Evolutionary conservation across 2,888 invertebrate species (phyloP), one percentile per base, ranked within the genome.

Genomic region (Morpho deidamia): DNA sequence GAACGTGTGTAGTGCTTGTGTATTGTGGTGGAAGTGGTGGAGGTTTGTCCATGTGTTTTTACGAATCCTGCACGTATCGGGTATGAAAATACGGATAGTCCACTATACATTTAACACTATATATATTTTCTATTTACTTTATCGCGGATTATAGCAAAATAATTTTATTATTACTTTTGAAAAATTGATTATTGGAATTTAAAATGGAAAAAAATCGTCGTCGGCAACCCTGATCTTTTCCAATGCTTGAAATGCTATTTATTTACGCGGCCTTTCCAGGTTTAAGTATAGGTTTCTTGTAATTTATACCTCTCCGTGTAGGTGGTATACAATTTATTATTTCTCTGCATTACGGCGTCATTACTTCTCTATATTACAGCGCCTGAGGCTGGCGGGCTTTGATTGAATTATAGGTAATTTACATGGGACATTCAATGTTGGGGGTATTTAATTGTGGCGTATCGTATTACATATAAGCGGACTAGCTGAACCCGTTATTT

Each of bases 281-380:
- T 65, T 71, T 78, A 81, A 80, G 75, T 80, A 73, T 76, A 72
- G 71, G 77, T 71, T 75, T 70, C 67, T 65, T 65, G 58, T 66
- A 76, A 78, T 78, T 76, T 76, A 78, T 77, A 69, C 65, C 62
- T 56, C 52, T 55, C 55, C 53, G 56, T 63, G 71, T 63, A 63
- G 67, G 42, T 53, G 53, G 47, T 53, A 45, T 44, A 54, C 44
- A 37, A 45, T 61, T 55, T 61, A 55, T 59, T 59, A 51, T 53
- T 23, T 23, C 23, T 23, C 3, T 23, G 23, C 11, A 39, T 39
- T 39, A 39, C 7, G n/a, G 11, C 11, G n/a, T 7, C 39, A 39
- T 39, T 39, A 39, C 10, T 39, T 39, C 39, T 39, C 39, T 39
- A 11, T n/a, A 39, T 39, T 37, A 37, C 35, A n/a, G 7, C 10